phyloP scores from a whole-genome alignment of 2,113 vertebrate species.

The Columba janthina region DNA sequence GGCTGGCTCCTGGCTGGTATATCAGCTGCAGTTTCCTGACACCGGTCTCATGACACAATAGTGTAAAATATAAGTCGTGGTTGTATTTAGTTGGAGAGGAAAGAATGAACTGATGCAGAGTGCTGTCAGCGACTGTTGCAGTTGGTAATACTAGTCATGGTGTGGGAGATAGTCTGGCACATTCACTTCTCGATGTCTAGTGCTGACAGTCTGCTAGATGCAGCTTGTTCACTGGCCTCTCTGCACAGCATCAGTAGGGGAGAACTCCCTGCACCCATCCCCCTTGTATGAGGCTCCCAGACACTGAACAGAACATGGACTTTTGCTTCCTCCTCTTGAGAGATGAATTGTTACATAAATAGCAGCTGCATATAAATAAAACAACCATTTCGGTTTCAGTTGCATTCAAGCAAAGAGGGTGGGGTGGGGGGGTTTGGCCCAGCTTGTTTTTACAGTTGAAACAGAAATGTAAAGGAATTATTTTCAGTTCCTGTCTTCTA shows the following conservation, averaged over 20 bases:
- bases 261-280: neutral
- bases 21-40: neutral
- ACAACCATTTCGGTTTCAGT: neutral
- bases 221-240: neutral
- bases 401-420: neutral
- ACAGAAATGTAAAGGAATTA: neutral
- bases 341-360: neutral
- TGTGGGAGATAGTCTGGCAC: neutral
- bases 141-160: neutral
- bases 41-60: rapidly evolving
- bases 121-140: neutral
- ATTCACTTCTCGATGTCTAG: neutral
- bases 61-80: neutral
- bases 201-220: neutral
- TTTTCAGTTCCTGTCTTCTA: neutral
- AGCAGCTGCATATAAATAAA: neutral
- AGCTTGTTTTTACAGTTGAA: neutral
- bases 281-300: neutral
- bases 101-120: neutral
- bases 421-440: no score
- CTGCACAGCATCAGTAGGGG: neutral
- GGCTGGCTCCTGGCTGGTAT: neutral
- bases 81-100: neutral
- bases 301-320: neutral
- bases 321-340: neutral